Conservation (phyloP, 2,113 vertebrate species). For the Odontophorus gujanensis region DNA sequence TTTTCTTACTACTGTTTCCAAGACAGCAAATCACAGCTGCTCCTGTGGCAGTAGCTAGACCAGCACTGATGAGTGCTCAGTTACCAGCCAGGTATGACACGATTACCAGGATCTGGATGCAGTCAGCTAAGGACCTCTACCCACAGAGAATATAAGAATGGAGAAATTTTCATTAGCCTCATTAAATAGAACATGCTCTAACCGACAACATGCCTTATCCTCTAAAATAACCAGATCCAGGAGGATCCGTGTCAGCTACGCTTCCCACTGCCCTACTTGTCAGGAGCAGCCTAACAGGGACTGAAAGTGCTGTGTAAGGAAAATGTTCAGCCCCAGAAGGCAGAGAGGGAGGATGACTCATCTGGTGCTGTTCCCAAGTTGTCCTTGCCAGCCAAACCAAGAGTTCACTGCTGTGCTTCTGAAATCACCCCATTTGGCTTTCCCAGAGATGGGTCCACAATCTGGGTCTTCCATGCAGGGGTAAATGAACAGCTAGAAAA, state of each 20-base stretch:
- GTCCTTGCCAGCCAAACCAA: not conserved
- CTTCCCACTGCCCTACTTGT: not conserved
- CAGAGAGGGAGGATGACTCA: not conserved
- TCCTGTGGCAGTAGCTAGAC: not conserved
- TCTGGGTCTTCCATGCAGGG: not conserved
- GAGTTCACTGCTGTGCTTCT: not conserved
- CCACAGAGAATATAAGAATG: not conserved
- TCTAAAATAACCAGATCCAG: not conserved
- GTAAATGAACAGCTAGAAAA: not conserved
- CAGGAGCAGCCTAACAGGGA: not conserved
- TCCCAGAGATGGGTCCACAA: not conserved
- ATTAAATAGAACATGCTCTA: not conserved
- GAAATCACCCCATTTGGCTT: not conserved
- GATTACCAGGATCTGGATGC: not conserved
- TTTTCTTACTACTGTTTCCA: not conserved
- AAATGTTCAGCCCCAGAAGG: not conserved
- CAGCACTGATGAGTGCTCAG: not conserved
- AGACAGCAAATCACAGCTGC: not conserved
- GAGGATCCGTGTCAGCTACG: rapidly evolving
- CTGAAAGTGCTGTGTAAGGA: not conserved
- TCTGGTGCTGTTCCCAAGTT: not conserved
- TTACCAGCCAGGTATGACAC: not conserved
- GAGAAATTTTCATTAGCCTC: not conserved
- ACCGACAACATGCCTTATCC: not conserved
- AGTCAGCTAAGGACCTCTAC: not conserved